These are phyloP conservation scores for Perdita meconis DNA, from an alignment of 2,888 invertebrate genomes.

Conservation along the genomic window DNA sequence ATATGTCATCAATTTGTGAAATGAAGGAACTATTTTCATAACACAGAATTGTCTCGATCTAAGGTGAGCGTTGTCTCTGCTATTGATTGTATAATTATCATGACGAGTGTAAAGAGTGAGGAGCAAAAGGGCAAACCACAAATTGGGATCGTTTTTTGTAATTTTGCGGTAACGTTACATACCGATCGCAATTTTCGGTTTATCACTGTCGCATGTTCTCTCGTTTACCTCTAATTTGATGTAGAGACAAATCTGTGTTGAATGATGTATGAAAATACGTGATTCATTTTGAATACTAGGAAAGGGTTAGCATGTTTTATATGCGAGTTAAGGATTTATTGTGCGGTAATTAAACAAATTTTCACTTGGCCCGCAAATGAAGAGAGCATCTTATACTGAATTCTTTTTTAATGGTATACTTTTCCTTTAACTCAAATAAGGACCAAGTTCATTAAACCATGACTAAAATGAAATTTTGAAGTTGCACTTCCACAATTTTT, in stretches of 20 bases:
- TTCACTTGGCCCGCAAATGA: constrained; percentile 47
- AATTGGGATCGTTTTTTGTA: too few species aligned
- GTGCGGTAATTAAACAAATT: constrained; percentile 46
- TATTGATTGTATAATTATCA: too few species aligned
- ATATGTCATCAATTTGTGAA: neutral
- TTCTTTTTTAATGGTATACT: neutral
- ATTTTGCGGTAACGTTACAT: too few species aligned
- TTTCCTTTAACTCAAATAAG: constrained; percentile 4
- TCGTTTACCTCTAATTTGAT: too few species aligned
- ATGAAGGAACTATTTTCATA: constrained; percentile 13
- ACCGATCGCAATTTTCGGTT: too few species aligned
- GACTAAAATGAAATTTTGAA: constrained; percentile 9
- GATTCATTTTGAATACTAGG: constrained; percentile 29
- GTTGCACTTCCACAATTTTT: neutral
- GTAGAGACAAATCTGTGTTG: too few species aligned
- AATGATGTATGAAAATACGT: constrained; percentile 21
- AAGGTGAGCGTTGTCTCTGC: too few species aligned
- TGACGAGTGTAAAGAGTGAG: too few species aligned
- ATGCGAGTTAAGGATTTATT: constrained; percentile 17
- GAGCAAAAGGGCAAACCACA: too few species aligned
- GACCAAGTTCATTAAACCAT: constrained; percentile 19
- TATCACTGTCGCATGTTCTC: too few species aligned
- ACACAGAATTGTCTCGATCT: too few species aligned
- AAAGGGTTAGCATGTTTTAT: constrained; percentile 33
- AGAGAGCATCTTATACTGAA: constrained; percentile 12